Conservation (phyloP, 2,113 vertebrate genomes). For the Noctilio leporinus region DNA sequence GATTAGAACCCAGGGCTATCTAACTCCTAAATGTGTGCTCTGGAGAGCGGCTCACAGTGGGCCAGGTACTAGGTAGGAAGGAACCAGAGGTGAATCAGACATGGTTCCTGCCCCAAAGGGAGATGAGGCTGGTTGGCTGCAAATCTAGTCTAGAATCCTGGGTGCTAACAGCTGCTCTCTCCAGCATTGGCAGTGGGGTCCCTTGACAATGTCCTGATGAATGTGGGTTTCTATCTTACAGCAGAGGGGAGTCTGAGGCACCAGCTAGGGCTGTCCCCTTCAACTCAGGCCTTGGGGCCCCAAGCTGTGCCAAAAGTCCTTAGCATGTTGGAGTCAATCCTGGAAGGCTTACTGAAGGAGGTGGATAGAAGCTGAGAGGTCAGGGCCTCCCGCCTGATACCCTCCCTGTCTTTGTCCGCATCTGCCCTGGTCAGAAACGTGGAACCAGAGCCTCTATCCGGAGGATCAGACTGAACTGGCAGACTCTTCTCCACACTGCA, state of each 20-base stretch:
- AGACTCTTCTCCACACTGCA: constrained; percentile 19
- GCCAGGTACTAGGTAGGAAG: neutral
- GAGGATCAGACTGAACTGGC: constrained; percentile 62
- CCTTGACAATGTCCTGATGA: neutral
- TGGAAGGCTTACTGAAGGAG: neutral
- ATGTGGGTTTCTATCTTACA: neutral
- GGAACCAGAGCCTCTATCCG: constrained; percentile 67
- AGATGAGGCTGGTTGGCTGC: neutral
- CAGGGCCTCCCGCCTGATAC: rapidly evolving
- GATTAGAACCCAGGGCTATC: neutral
- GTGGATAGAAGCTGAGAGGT: neutral
- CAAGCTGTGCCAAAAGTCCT: neutral
- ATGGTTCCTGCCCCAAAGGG: neutral
- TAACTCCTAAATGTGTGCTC: neutral
- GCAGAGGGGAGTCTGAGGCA: neutral
- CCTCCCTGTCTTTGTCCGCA: neutral
- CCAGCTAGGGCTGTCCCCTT: neutral
- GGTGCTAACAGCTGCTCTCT: neutral
- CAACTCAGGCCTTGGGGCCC: neutral
- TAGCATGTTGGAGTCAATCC: too few relatives aligned
- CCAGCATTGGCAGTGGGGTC: neutral
- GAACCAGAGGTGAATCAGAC: neutral
- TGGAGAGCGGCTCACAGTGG: neutral
- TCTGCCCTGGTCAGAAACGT: constrained; percentile 75
- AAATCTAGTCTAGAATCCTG: neutral